A percentile compares a stretch with the other conserved stretches of the same genome.
These are phyloP conservation scores for Portunus trituberculatus DNA, from an alignment of 1,140 invertebrate species.

Conservation along the genomic window DNA sequence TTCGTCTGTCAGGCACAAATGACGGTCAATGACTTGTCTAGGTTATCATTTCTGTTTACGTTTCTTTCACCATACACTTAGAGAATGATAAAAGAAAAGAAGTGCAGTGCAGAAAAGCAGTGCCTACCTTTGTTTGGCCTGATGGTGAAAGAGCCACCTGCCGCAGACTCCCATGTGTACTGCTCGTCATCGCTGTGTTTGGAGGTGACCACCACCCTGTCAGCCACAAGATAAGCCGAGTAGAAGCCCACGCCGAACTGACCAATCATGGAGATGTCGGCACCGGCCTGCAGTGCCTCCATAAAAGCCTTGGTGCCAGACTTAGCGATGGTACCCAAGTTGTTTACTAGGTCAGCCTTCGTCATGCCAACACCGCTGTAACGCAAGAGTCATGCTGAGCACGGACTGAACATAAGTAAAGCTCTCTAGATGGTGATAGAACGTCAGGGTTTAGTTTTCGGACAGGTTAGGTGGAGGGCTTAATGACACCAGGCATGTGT, in stretches of 20 bases:
- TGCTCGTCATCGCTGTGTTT: slow-evolving; percentile 98
- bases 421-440: too few species aligned
- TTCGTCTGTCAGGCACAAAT: slow-evolving; percentile 21
- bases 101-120: not conserved
- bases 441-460: too few species aligned
- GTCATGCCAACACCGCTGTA: slow-evolving; percentile 95
- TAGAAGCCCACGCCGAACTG: slow-evolving; percentile 99
- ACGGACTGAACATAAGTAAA: too few species aligned
- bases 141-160: slow-evolving; percentile 96
- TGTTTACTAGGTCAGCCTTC: slow-evolving; percentile 96
- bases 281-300: slow-evolving; percentile 95
- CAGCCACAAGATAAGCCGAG: slow-evolving; percentile 97
- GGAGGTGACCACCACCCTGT: slow-evolving; percentile 94
- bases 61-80: too few species aligned
- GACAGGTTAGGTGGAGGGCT: slow-evolving; percentile 38
- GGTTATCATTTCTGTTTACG: too few species aligned
- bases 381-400: not conserved
- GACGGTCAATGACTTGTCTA: not conserved
- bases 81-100: not conserved
- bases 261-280: slow-evolving; percentile 98
- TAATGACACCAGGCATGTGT: slow-evolving; percentile 53
- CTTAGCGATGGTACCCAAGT: slow-evolving; percentile 97
- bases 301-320: slow-evolving; percentile 98
- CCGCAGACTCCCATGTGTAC: slow-evolving; percentile 96
- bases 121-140: slow-evolving; percentile 84